Evolutionary conservation across 2,888 invertebrate genomes (phyloP).

Genomic region (Lithophane leautieri): DNA sequence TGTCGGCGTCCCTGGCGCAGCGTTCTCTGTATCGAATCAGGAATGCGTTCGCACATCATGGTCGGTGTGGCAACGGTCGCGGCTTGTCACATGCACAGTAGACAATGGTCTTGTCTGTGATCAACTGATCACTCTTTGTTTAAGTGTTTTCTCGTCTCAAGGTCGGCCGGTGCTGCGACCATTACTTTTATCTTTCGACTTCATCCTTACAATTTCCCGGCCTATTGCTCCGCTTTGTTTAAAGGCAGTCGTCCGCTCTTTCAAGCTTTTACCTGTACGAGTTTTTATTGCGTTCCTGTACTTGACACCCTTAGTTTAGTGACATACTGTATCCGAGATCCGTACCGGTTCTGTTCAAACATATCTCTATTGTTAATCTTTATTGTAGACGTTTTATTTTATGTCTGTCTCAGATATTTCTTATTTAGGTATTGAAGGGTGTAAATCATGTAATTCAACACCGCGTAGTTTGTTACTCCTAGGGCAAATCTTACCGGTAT

Average conservation of each 20-base stretch:
- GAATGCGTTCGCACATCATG: slow-evolving; percentile 85
- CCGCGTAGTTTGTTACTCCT: slow-evolving; percentile 55
- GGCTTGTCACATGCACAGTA: slow-evolving; percentile 73
- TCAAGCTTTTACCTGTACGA: slow-evolving; percentile 35
- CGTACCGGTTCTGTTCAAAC: slow-evolving; percentile 35
- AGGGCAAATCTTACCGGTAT: slow-evolving; percentile 62
- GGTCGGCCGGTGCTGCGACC: slow-evolving; percentile 72
- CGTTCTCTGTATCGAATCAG: slow-evolving; percentile 81
- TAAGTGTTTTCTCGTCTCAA: slow-evolving; percentile 81
- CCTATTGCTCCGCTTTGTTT: slow-evolving; percentile 63
- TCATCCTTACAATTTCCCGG: slow-evolving; percentile 60
- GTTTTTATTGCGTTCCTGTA: slow-evolving; percentile 58
- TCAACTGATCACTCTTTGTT: slow-evolving; percentile 79
- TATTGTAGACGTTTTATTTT: slow-evolving; percentile 51
- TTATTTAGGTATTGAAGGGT: slow-evolving; percentile 57
- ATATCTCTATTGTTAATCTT: slow-evolving; percentile 56
- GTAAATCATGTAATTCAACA: slow-evolving; percentile 65
- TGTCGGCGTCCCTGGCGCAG: slow-evolving; percentile 55
- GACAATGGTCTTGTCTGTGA: slow-evolving; percentile 73
- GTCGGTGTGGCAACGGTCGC: slow-evolving; percentile 66
- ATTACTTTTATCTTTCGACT: slow-evolving; percentile 65
- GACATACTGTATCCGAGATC: slow-evolving; percentile 52
- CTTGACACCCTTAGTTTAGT: slow-evolving; percentile 46
- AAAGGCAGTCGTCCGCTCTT: slow-evolving; percentile 9
- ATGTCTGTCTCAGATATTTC: slow-evolving; percentile 57